Percentiles rank a stretch among this genome's conserved stretches.
These are phyloP conservation scores for Percina caprodes DNA, from an alignment of 2,113 vertebrate species.

Conservation along the genomic window DNA sequence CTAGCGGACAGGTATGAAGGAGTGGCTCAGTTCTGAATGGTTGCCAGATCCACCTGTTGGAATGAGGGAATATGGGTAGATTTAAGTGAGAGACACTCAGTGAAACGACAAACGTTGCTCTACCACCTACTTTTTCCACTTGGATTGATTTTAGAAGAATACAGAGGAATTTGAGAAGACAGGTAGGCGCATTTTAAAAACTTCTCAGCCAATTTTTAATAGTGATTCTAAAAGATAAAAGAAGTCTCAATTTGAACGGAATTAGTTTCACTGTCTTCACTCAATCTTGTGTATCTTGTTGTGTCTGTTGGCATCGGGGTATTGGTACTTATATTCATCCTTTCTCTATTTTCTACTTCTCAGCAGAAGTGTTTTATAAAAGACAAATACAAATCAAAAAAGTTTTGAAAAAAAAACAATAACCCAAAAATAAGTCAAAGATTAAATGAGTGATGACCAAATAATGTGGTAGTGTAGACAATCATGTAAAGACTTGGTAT, in stretches of 20 bases:
- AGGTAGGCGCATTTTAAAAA: conserved; percentile 14
- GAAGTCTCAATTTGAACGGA: no score
- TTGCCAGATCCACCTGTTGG: conserved; percentile 57
- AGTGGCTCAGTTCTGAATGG: conserved; percentile 46
- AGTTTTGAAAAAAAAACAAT: not conserved
- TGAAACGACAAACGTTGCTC: not conserved
- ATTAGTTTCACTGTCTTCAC: not conserved
- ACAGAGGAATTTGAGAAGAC: not conserved
- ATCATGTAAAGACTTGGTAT: conserved; percentile 2
- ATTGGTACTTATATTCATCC: not conserved
- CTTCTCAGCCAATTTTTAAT: not conserved
- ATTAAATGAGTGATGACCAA: conserved; percentile 14
- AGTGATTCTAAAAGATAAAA: not conserved
- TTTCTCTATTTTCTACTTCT: not conserved
- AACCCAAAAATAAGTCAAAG: not conserved
- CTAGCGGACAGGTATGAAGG: conserved; percentile 49
- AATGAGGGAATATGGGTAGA: conserved; percentile 1
- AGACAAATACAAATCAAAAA: not conserved
- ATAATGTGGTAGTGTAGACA: conserved; percentile 4
- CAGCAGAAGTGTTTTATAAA: not conserved
- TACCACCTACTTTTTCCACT: not conserved
- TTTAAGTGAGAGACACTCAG: not conserved
- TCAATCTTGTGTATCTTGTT: not conserved
- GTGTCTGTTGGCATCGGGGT: not conserved
- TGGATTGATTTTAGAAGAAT: not conserved